phyloP scores from a whole-genome alignment of 2,888 invertebrate species.

The Chrysodeixis includens region DNA sequence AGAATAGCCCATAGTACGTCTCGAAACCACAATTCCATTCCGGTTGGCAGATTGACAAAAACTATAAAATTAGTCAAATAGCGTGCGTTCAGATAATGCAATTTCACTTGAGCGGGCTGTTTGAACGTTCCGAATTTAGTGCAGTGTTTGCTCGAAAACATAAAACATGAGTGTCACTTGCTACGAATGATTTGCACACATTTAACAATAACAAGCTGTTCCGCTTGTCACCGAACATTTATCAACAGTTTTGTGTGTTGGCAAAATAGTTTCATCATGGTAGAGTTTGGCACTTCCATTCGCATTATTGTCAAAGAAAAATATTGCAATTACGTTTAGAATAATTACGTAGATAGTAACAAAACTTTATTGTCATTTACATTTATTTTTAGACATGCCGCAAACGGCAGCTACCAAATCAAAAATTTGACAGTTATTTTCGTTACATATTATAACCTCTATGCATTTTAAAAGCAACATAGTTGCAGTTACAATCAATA shows the following conservation, averaged over 20 bases:
- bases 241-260: slow-evolving; percentile 11
- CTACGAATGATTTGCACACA: slow-evolving; percentile 18
- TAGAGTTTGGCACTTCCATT: not conserved
- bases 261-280: not conserved
- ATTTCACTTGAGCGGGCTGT: slow-evolving; percentile 45
- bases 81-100: slow-evolving; percentile 51
- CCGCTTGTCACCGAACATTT: slow-evolving; percentile 9
- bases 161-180: slow-evolving; percentile 39
- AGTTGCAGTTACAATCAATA: slow-evolving; percentile 15
- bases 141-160: slow-evolving; percentile 22
- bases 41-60: slow-evolving; percentile 57
- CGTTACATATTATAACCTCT: not conserved
- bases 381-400: no score
- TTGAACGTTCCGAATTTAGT: slow-evolving; percentile 50
- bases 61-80: slow-evolving; percentile 54
- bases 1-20: slow-evolving; percentile 26
- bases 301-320: not conserved
- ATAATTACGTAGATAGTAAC: not conserved
- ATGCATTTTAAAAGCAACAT: not conserved
- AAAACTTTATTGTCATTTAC: no score
- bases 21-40: slow-evolving; percentile 48
- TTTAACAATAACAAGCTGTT: slow-evolving; percentile 22
- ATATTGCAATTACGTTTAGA: not conserved
- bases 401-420: no score
- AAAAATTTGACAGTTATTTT: not conserved